A percentile compares a stretch with the other conserved stretches of the same genome.
Conservation (phyloP, 1,140 invertebrate species). For the Bactericera cockerelli region DNA sequence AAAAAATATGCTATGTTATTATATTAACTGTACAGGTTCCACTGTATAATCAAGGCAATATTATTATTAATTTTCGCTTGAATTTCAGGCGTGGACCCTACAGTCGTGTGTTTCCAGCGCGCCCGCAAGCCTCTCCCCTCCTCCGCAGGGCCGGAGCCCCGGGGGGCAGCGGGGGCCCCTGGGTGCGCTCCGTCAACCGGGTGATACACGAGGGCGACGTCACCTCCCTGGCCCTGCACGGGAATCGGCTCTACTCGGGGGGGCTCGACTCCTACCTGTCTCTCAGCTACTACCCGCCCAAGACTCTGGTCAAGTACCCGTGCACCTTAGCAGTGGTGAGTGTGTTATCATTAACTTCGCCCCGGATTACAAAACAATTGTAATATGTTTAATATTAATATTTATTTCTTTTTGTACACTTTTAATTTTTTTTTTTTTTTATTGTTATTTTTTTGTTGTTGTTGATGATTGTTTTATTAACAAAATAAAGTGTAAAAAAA, state of each 20-base stretch:
- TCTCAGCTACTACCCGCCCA: slow-evolving; percentile 43
- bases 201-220: slow-evolving; percentile 74
- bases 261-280: slow-evolving; percentile 62
- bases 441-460: too few relatives aligned
- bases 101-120: slow-evolving; percentile 51
- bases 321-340: slow-evolving; percentile 38
- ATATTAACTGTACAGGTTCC: too few relatives aligned
- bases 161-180: slow-evolving; percentile 28
- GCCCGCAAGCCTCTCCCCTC: slow-evolving; percentile 35
- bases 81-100: slow-evolving; percentile 60
- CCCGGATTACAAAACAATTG: too few relatives aligned
- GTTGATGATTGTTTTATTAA: too few relatives aligned
- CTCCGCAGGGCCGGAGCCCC: too few relatives aligned
- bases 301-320: slow-evolving; percentile 49
- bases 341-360: too few relatives aligned
- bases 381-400: too few relatives aligned
- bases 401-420: too few relatives aligned
- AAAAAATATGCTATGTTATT: too few relatives aligned
- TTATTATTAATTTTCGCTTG: too few relatives aligned
- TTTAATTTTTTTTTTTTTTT: slow-evolving; percentile 7
- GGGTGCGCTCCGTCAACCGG: slow-evolving; percentile 64
- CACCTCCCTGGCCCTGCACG: slow-evolving; percentile 43
- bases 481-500: too few relatives aligned
- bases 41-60: too few relatives aligned
- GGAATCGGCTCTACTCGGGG: slow-evolving; percentile 54